A percentile compares a stretch with the other conserved stretches of the same genome.
Conservation (phyloP, 2,797 vertebrate genomes). For the Cynodonichthys magdalenae region DNA sequence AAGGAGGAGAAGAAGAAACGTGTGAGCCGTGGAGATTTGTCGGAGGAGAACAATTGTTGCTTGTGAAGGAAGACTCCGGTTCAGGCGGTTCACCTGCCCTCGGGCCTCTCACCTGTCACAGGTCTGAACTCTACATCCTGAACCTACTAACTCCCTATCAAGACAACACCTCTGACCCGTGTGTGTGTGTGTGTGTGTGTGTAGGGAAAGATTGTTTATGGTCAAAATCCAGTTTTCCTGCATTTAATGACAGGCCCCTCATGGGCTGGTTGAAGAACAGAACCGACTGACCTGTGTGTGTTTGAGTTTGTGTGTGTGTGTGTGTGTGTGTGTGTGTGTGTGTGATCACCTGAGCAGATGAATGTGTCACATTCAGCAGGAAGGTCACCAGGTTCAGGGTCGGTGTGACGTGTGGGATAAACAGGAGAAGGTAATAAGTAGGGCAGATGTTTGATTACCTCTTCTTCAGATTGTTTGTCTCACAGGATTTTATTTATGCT, state of each 20-base stretch:
- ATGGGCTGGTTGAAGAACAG: constrained; percentile 12
- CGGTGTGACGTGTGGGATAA: constrained; percentile 19
- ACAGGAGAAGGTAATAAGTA: constrained; percentile 22
- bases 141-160: constrained; percentile 36
- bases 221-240: constrained; percentile 70
- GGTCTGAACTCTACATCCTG: constrained; percentile 47
- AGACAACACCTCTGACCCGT: constrained; percentile 53
- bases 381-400: constrained; percentile 49
- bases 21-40: constrained; percentile 6
- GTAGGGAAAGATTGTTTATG: neutral
- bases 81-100: constrained; percentile 48
- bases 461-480: constrained; percentile 11
- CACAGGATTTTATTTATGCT: neutral
- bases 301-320: constrained; percentile 20
- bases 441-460: constrained; percentile 33
- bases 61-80: constrained; percentile 30
- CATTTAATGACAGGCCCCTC: constrained; percentile 33
- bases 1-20: constrained; percentile 7
- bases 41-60: constrained; percentile 12
- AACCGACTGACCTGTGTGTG: constrained; percentile 42
- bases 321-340: constrained; percentile 18
- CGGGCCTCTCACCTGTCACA: constrained; percentile 65
- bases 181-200: constrained; percentile 21
- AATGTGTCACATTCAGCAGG: constrained; percentile 38
- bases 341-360: constrained; percentile 31